Percentiles rank a stretch among this genome's conserved stretches.
These are phyloP conservation scores for Macrosteles quadrilineatus DNA, from an alignment of 1,140 invertebrate species.

Conservation along the genomic window DNA sequence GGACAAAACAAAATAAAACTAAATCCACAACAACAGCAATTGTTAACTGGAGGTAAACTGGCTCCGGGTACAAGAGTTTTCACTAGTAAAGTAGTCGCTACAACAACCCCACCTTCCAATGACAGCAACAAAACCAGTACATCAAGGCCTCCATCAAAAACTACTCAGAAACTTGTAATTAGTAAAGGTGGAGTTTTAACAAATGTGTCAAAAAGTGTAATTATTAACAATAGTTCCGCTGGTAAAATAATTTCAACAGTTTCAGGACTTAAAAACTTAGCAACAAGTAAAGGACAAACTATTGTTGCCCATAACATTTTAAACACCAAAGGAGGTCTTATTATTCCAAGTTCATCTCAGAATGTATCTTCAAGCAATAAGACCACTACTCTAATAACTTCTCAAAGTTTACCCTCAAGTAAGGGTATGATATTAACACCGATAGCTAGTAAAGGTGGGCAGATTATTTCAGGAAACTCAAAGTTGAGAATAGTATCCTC, in stretches of 20 bases:
- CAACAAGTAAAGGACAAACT: slow-evolving; percentile 16
- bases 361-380: neutral
- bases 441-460: slow-evolving; percentile 24
- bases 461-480: slow-evolving; percentile 9
- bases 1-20: slow-evolving; percentile 56
- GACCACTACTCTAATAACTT: slow-evolving; percentile 6
- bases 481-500: slow-evolving; percentile 28
- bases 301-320: slow-evolving; percentile 21
- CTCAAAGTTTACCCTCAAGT: slow-evolving; percentile 26
- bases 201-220: slow-evolving; percentile 25
- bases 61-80: slow-evolving; percentile 24
- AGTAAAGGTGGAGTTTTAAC: slow-evolving; percentile 26
- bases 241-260: slow-evolving; percentile 12
- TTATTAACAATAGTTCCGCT: slow-evolving; percentile 22
- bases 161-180: slow-evolving; percentile 27
- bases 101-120: neutral
- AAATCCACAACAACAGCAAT: slow-evolving; percentile 59
- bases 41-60: slow-evolving; percentile 45
- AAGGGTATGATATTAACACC: slow-evolving; percentile 33
- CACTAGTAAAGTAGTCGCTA: slow-evolving; percentile 29
- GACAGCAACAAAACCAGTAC: slow-evolving; percentile 16
- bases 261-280: neutral
- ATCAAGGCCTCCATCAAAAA: slow-evolving; percentile 1
- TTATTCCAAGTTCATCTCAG: slow-evolving; percentile 16
- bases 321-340: slow-evolving; percentile 4